Evolutionary conservation across 1,140 invertebrate genomes (phyloP).

Genomic region (Diabrotica undecimpunctata): DNA sequence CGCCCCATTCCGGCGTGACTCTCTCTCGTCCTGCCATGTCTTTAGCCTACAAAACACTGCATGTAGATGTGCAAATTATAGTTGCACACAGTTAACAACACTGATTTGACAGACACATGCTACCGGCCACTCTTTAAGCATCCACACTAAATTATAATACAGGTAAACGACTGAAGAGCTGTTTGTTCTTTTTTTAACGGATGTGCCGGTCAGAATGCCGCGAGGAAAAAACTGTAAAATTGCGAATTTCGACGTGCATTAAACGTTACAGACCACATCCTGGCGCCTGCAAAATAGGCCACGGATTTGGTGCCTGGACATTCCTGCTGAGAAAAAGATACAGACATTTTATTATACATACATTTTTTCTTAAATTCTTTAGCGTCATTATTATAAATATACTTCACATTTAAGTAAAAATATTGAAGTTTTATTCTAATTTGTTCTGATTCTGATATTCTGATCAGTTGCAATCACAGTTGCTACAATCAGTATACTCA

Average conservation of each 20-base stretch:
- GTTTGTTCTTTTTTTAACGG: background rate
- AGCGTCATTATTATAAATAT: no score
- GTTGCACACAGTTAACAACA: conserved; percentile 21
- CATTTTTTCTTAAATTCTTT: no score
- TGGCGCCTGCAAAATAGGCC: background rate
- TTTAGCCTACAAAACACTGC: conserved; percentile 14
- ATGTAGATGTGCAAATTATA: conserved; percentile 21
- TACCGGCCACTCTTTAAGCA: conserved; percentile 12
- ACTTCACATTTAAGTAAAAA: no score
- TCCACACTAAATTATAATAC: background rate
- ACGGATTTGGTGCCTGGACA: no score
- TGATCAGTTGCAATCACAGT: no score
- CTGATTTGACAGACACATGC: conserved; percentile 21
- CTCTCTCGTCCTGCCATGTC: conserved; percentile 15
- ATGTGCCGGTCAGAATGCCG: background rate
- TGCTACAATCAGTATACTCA: no score
- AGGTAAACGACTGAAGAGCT: background rate
- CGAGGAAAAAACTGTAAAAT: background rate
- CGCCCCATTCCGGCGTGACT: conserved; percentile 14
- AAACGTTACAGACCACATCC: background rate
- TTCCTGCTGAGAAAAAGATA: no score
- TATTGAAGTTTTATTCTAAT: no score
- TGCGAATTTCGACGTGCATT: background rate
- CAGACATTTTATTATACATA: no score
- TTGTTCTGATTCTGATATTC: no score